Percentiles rank a stretch among this genome's conserved stretches.
phyloP scores from a whole-genome alignment of 2,797 vertebrate genomes.

The Pipistrellus nathusii region DNA sequence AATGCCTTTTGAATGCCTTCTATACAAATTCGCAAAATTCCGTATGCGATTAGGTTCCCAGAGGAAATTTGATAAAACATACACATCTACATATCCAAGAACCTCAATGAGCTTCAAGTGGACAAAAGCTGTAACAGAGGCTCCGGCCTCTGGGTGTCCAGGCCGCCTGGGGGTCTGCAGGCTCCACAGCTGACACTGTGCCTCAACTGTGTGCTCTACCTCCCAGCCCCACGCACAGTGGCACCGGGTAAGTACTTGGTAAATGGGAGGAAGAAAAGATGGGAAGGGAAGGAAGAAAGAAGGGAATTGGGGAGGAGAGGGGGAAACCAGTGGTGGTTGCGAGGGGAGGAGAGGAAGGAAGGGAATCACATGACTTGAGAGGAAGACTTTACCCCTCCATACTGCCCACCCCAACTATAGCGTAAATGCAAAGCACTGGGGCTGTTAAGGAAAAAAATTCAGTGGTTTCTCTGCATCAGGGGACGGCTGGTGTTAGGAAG shows the following conservation, averaged over 20 bases:
- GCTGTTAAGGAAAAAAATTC: not conserved
- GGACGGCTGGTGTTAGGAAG: not conserved
- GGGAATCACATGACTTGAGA: not conserved
- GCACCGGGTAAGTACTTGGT: not conserved
- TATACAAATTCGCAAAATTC: slow-evolving; percentile 13
- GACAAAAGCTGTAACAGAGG: not conserved
- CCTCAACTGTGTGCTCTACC: no score
- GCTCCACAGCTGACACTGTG: not conserved
- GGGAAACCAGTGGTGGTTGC: not conserved
- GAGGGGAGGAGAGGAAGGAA: no score
- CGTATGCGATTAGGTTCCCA: not conserved
- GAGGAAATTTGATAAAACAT: not conserved
- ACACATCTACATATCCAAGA: not conserved
- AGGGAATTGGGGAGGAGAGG: no score
- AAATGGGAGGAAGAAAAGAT: not conserved
- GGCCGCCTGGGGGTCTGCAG: not conserved
- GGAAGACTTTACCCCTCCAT: not conserved
- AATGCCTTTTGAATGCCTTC: not conserved
- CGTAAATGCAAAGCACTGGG: not conserved
- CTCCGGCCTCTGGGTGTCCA: not conserved
- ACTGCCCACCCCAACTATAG: not conserved
- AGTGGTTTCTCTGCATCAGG: not conserved
- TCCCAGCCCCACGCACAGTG: not conserved
- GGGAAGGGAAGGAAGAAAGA: not conserved
- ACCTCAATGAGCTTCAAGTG: not conserved